Base-by-base conservation (phyloP, 1,140 invertebrate species). In the Cydia strobilella region DNA sequence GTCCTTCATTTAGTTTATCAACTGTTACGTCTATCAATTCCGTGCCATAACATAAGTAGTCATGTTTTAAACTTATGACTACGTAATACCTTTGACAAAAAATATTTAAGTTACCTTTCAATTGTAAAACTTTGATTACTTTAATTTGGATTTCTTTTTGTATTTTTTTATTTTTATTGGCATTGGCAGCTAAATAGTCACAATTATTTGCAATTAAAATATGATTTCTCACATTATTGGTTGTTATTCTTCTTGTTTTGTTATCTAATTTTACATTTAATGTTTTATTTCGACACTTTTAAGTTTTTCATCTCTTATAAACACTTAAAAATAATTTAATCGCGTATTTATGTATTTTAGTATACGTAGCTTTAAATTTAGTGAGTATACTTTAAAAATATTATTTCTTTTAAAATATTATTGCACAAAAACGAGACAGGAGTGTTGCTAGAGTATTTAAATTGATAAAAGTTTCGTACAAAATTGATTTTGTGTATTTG, bases 181-280 rank as follows among this genome's bases (percentile, higher is more conserved):
- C 65, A 69, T 69, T 69, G 65, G 65, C 65, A 69, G 65, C 65
- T 69, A 69, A 69, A 23, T 35, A 69, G 65, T 69, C 65, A 69
- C 65, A 72, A 51, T 72, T 51, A 31, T 76, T 42, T 75, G 76
- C 77, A 80, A 80, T 84, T 75, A 78, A 79, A 76, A 76, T 72
- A 79, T 23, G 75, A 54, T 62, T 65, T 80, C 79, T 80, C 74
- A 77, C 78, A 81, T 85, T 87, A 88, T 87, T 87, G 88, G 85
- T 91, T 91, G 89, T 92, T 91, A 90, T 80, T 73, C 65, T 59
- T 54, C 42, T 83, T 90, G 86, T 90, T 90, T 87, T 85, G 89
- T 92, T 92, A 88, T 88, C 82, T 92, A 91, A 90, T 90, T 91
- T 90, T 91, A 91, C 78, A 82, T 90, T 86, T 80, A 77, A 80